A percentile compares a stretch with the other conserved stretches of the same genome.
These are phyloP conservation scores for Ptycholaimellus sp. DNA, from an alignment of 2,888 invertebrate genomes.

Conservation along the genomic window DNA sequence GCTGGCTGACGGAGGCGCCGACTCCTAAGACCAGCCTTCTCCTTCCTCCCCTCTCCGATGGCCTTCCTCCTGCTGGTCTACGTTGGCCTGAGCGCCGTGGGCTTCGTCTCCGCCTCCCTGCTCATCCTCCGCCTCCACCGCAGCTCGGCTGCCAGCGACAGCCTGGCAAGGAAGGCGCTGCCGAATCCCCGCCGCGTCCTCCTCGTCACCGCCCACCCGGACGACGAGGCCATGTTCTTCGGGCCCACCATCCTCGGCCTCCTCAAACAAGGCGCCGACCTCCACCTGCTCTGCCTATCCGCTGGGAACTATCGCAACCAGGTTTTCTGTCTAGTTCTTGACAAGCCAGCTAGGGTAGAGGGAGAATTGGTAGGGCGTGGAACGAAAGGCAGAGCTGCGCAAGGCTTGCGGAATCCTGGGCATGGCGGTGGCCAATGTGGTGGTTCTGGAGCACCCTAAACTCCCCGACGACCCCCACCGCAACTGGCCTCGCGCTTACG, in stretches of 20 bases:
- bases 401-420: slow-evolving; percentile 54
- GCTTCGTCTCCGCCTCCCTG: too few species aligned
- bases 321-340: too few species aligned
- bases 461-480: slow-evolving; percentile 50
- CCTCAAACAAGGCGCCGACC: slow-evolving; percentile 2
- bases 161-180: too few species aligned
- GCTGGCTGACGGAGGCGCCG: too few species aligned
- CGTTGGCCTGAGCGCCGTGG: too few species aligned
- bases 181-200: slow-evolving; percentile 33
- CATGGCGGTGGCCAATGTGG: slow-evolving; percentile 49
- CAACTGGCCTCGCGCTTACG: too few species aligned
- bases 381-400: slow-evolving; percentile 54
- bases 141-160: too few species aligned
- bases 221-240: slow-evolving; percentile 98
- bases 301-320: slow-evolving; percentile 9
- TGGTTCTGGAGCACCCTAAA: slow-evolving; percentile 35
- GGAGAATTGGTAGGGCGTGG: slow-evolving; percentile 32
- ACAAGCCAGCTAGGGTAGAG: too few species aligned
- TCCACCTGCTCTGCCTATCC: slow-evolving; percentile 14
- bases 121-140: too few species aligned
- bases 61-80: too few species aligned
- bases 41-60: too few species aligned
- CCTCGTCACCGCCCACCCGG: slow-evolving; percentile 76
- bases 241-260: slow-evolving; percentile 39
- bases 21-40: too few species aligned